Conservation (phyloP, 2,888 invertebrate genomes). For the Brachylomia viminalis region DNA sequence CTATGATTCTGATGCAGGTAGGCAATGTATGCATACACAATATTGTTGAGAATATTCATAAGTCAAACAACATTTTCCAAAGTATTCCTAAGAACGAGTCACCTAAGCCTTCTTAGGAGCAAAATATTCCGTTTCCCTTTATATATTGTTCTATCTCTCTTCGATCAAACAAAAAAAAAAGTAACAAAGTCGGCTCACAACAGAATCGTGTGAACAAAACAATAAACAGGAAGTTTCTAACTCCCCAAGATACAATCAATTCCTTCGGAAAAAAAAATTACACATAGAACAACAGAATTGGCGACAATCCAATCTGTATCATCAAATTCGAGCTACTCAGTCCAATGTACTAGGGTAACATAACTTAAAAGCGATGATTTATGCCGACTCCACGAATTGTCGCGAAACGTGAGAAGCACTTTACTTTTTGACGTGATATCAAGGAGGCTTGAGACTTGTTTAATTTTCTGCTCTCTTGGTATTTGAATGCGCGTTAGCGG, state of each 20-base stretch:
- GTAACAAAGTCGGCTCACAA: slow-evolving; percentile 33
- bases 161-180: slow-evolving; percentile 38
- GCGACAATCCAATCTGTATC: slow-evolving; percentile 63
- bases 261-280: slow-evolving; percentile 59
- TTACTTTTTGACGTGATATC: slow-evolving; percentile 55
- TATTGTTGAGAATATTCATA: neutral
- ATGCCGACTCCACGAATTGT: slow-evolving; percentile 61
- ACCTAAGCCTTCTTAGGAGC: slow-evolving; percentile 33
- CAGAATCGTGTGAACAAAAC: slow-evolving; percentile 45
- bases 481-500: slow-evolving; percentile 48
- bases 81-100: neutral
- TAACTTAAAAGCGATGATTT: slow-evolving; percentile 57
- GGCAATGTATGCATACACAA: too few relatives aligned
- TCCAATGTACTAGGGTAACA: slow-evolving; percentile 42
- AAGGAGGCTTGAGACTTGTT: slow-evolving; percentile 55
- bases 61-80: neutral
- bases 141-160: slow-evolving; percentile 6
- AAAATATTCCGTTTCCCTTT: slow-evolving; percentile 35
- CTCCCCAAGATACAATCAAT: slow-evolving; percentile 60
- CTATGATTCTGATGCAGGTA: neutral
- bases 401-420: slow-evolving; percentile 51
- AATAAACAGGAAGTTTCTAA: slow-evolving; percentile 62
- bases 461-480: slow-evolving; percentile 58
- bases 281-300: slow-evolving; percentile 62
- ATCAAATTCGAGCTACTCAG: slow-evolving; percentile 55